phyloP scores from a whole-genome alignment of 2,797 vertebrate genomes.

The Peromyscus nudipes region DNA sequence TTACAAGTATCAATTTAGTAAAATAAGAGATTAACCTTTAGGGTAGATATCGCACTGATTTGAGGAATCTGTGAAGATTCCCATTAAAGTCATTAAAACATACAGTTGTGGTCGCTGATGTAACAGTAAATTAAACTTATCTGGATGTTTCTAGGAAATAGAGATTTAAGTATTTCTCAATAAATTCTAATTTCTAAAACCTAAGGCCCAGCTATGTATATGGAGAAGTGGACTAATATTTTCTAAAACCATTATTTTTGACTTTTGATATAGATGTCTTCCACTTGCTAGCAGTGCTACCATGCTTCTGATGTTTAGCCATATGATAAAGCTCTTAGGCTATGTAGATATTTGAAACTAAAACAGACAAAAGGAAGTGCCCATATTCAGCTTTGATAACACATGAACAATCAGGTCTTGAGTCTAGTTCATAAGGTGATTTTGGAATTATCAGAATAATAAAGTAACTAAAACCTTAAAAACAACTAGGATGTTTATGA shows the following conservation, averaged over 20 bases:
- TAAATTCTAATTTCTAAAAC: slow-evolving; percentile 12
- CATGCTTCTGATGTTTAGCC: slow-evolving; percentile 6
- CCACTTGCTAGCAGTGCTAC: neutral
- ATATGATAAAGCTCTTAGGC: slow-evolving; percentile 4
- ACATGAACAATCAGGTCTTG: neutral
- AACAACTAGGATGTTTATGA: neutral
- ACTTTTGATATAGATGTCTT: neutral
- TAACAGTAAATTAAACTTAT: neutral
- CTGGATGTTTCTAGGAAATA: neutral
- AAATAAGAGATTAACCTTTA: slow-evolving; percentile 38
- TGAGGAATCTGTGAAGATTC: neutral
- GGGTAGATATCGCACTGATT: neutral
- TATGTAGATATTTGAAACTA: neutral
- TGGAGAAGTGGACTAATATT: neutral
- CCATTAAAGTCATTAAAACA: neutral
- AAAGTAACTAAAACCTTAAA: neutral
- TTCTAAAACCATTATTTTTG: neutral
- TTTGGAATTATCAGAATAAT: slow-evolving; percentile 13
- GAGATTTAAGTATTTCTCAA: neutral
- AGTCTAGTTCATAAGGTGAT: slow-evolving; percentile 10
- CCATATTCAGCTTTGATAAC: neutral
- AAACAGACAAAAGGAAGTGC: neutral
- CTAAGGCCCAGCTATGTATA: neutral
- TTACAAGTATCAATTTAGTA: slow-evolving; percentile 22
- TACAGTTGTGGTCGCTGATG: neutral